Evolutionary conservation across 2,113 vertebrate species (phyloP), one percentile per base, ranked within the genome.

Genomic region (Diadophis punctatus): DNA sequence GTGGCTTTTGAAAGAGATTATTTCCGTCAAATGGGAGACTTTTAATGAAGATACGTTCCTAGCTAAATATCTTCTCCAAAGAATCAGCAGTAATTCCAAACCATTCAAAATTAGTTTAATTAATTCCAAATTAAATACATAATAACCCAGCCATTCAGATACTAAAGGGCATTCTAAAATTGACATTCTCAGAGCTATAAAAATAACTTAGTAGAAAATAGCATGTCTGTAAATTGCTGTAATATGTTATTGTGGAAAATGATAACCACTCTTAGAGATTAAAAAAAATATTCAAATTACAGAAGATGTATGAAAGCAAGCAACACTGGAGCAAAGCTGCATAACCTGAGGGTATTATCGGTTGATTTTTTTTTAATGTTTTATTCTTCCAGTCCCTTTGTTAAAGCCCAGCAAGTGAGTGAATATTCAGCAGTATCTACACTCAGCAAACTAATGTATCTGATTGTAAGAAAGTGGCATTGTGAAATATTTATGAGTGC

Each of bases 401-500:
- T 96, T 96, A 95, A 97, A 96, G 53, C 88, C 90, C 93, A 93
- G 92, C 92, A 87, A 92, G 90, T 58, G 90, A 95, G 92, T 92
- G 94, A 96, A 96, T 95, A 95, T 94, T 96, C 94, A 93, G 95
- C 51, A 91, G 90, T 94, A 95, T 93, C 94, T 94, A 96, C 85
- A 91, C 91, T 96, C 58, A 4, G 94, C 93, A 97, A 97, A 96
- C 96, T 96, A 97, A 97, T 96, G 95, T 96, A 96, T 96, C 97
- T 96, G 96, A 97, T 96, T 96, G 96, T 96, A 96, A 97, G 96
- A 97, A 97, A 97, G 97, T 93, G 92, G 96, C 95, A 94, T 91
- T 96, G 95, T 96, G 96, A 97, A 97, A 96, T 97, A 97, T 97
- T 97, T 97, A 97, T 97, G 97, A 97, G 96, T 97, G 97, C 96